Percentiles rank a stretch among this genome's conserved stretches.
phyloP scores from a whole-genome alignment of 2,888 invertebrate genomes.

The Melinaea menophilus region DNA sequence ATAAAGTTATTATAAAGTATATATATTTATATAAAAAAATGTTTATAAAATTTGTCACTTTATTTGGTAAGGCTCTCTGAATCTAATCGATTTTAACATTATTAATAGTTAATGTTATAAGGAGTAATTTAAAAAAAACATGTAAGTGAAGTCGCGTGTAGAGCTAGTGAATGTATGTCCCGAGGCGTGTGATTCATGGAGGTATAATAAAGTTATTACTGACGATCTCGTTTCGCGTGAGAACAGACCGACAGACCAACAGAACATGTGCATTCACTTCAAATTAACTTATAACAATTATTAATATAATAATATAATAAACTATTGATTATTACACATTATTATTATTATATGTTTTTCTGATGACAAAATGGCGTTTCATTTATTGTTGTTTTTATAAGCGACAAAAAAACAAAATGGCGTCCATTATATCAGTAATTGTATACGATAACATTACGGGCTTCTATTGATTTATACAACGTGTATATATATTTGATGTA shows the following conservation, averaged over 20 bases:
- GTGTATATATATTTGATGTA: background rate
- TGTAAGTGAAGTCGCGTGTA: background rate
- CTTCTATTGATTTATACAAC: slow-evolving; percentile 4
- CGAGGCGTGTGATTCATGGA: slow-evolving; percentile 41
- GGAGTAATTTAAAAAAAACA: background rate
- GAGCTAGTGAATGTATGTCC: slow-evolving; percentile 27
- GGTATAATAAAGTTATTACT: slow-evolving; percentile 46
- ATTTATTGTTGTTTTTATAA: too few species aligned
- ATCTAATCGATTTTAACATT: background rate
- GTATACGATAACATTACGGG: slow-evolving; percentile 6
- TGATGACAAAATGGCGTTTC: background rate
- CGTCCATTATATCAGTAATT: slow-evolving; percentile 1
- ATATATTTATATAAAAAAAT: too few species aligned
- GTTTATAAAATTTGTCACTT: too few species aligned
- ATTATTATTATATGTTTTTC: too few species aligned
- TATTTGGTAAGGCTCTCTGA: too few species aligned
- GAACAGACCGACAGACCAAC: slow-evolving; percentile 29
- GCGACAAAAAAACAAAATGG: background rate
- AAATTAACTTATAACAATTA: background rate
- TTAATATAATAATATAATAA: background rate
- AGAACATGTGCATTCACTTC: background rate
- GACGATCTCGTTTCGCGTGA: slow-evolving; percentile 40
- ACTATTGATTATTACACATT: background rate
- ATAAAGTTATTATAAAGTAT: too few species aligned
- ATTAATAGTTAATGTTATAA: slow-evolving; percentile 4